A percentile compares a stretch with the other conserved stretches of the same genome.
These are phyloP conservation scores for Rugalucina vietnamica DNA, from an alignment of 2,888 invertebrate genomes.

Conservation along the genomic window DNA sequence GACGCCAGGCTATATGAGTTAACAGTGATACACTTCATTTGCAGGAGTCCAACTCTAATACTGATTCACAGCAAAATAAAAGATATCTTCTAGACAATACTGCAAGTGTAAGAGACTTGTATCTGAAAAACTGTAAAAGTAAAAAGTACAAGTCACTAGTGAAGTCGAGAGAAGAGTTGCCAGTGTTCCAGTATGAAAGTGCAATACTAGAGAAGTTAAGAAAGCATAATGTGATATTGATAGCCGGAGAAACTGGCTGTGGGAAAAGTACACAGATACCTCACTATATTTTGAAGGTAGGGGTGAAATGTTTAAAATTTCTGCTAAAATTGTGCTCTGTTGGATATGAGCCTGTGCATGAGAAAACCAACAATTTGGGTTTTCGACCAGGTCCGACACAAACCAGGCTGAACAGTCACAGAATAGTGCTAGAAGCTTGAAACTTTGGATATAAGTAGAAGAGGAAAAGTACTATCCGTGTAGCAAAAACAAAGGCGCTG, in stretches of 20 bases:
- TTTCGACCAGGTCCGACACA: too few species aligned
- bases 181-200: conserved; percentile 76
- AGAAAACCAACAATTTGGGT: too few species aligned
- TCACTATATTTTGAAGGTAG: conserved; percentile 81
- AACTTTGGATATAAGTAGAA: too few species aligned
- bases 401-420: too few species aligned
- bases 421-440: too few species aligned
- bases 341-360: too few species aligned
- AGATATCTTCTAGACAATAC: neutral
- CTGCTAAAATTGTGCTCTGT: too few species aligned
- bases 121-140: conserved; percentile 34
- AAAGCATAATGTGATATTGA: conserved; percentile 74
- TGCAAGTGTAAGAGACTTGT: conserved; percentile 7
- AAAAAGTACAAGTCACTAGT: conserved; percentile 66
- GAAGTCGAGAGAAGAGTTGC: conserved; percentile 71
- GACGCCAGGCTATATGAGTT: too few species aligned
- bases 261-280: conserved; percentile 83
- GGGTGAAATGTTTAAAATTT: too few species aligned
- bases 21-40: too few species aligned
- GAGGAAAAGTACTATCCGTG: too few species aligned
- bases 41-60: neutral
- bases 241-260: conserved; percentile 83
- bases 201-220: conserved; percentile 69
- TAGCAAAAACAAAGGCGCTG: too few species aligned
- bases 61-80: neutral